A percentile compares a stretch with the other conserved stretches of the same genome.
Evolutionary conservation across 2,797 vertebrate genomes (phyloP).

Genomic region (Anguilla anguilla): DNA sequence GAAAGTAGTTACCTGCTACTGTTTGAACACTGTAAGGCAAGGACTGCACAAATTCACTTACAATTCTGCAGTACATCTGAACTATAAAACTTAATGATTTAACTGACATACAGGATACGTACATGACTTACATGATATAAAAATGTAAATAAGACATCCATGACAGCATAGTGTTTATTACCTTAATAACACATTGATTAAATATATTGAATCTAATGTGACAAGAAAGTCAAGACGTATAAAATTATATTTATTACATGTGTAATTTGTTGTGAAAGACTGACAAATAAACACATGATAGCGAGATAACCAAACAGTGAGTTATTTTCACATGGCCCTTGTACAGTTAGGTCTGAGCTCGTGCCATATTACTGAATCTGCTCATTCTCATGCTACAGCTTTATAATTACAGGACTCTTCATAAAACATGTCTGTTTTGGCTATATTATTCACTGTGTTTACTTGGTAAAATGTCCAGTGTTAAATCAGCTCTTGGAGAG

Average conservation of each 20-base stretch:
- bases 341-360: neutral
- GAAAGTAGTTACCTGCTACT: neutral
- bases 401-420: neutral
- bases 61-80: neutral
- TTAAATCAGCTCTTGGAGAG: too few relatives aligned
- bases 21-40: neutral
- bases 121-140: neutral
- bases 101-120: neutral
- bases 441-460: neutral
- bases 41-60: neutral
- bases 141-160: neutral
- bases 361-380: neutral
- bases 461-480: neutral
- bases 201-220: neutral
- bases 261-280: neutral
- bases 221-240: neutral
- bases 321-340: neutral
- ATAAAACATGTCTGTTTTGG: neutral
- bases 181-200: too few relatives aligned
- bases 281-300: neutral
- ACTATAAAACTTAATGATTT: neutral
- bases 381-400: neutral
- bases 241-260: neutral
- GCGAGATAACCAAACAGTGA: neutral
- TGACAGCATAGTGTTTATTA: too few relatives aligned